Evolutionary conservation across 2,888 invertebrate species (phyloP), one percentile per base, ranked within the genome.

Genomic region (Rhaphigaster nebulosa): DNA sequence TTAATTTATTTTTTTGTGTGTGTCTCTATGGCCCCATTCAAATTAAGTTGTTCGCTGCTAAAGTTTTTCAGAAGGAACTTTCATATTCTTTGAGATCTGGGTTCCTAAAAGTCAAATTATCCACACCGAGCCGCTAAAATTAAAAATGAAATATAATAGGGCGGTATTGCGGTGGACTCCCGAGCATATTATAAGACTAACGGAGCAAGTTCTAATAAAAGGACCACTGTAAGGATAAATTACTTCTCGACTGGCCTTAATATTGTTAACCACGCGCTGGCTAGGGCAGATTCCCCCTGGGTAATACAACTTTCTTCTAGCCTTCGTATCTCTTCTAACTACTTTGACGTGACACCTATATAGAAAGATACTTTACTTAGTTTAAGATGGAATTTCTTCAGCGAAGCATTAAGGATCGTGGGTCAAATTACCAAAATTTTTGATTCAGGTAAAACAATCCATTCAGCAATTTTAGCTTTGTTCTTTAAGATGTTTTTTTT

Each of bases 151-250:
- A 70, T 70, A 34, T 5, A 70, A 70, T 34, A 20, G 70, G 34
- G 18, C 29, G 70, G 29, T 18, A 70, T 34, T 34, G 70, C 34
- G 70, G 34, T 8, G 70, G 18, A 70, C 34, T 29, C 70, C 3
- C 3, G 70, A 34, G 65, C 65, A 65, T 65, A 65, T 29, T 41
- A 20, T 20, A 80, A 80, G 41, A 15, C 20, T 80, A 41, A n/a
- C 45, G 80, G 34, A 76, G 76, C 45, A 84, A 23, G 26, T 84
- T 38, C 80, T 84, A 84, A 84, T 84, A 84, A 84, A 80, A 84
- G 80, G 80, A 65, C 80, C 80, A 41, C 23, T 45, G 45, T 41
- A 15, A 45, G 41, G 26, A 41, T 84, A 84, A 84, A 84, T 84
- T 45, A 84, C 26, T 84, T 45, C 13, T 15, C 26, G 34, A n/a